Percentiles rank a stretch among this genome's conserved stretches.
Conservation (phyloP, 2,113 vertebrate species). For the Pseudois nayaur region DNA sequence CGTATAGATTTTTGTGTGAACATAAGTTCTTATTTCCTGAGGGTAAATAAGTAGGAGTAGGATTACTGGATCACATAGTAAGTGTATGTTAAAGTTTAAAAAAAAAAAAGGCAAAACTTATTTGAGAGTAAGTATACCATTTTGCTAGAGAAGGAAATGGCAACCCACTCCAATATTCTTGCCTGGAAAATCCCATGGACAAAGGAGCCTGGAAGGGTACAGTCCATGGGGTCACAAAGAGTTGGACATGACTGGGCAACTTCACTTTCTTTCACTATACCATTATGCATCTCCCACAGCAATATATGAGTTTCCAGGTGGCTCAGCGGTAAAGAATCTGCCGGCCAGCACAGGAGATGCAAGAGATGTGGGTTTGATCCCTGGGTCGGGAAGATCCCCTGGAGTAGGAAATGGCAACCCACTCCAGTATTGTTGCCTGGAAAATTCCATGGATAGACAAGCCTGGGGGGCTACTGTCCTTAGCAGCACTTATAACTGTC, state of each 20-base stretch:
- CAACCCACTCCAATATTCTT: too few species aligned
- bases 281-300: not conserved
- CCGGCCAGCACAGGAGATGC: not conserved
- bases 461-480: not conserved
- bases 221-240: too few species aligned
- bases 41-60: slow-evolving; percentile 2
- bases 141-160: not conserved
- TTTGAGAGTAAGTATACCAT: not conserved
- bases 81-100: not conserved
- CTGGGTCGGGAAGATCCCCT: not conserved
- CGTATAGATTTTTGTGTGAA: slow-evolving; percentile 2
- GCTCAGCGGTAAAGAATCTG: not conserved
- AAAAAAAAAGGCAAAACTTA: not conserved
- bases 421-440: not conserved
- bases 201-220: too few species aligned
- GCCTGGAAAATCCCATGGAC: too few species aligned
- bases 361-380: not conserved
- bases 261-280: too few species aligned
- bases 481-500: not conserved
- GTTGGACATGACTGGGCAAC: too few species aligned
- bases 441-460: not conserved
- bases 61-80: not conserved
- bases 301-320: not conserved
- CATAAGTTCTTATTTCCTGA: not conserved
- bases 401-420: not conserved